A percentile compares a stretch with the other conserved stretches of the same genome.
These are phyloP conservation scores for Eretmocerus hayati DNA, from an alignment of 2,888 invertebrate species.

Conservation along the genomic window DNA sequence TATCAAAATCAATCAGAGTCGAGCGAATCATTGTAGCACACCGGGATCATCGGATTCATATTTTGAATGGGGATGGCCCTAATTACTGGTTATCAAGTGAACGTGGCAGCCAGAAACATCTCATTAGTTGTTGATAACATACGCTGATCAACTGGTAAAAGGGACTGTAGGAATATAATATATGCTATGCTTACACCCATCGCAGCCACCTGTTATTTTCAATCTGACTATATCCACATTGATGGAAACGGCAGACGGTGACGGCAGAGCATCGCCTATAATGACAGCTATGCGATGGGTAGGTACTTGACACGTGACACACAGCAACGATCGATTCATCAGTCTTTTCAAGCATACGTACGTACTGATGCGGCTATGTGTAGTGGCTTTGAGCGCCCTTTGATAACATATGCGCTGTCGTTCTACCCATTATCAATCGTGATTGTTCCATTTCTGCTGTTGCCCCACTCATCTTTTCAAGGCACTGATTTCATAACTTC, in stretches of 20 bases:
- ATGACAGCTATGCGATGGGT: constrained; percentile 8
- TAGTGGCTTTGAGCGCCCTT: too few relatives aligned
- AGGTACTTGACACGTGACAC: constrained; percentile 9
- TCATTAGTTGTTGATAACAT: not conserved
- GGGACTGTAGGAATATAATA: not conserved
- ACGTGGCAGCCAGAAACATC: not conserved
- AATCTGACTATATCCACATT: not conserved
- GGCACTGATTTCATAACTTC: not conserved
- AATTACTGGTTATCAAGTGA: too few relatives aligned
- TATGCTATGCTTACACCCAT: too few relatives aligned
- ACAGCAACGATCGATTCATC: constrained; percentile 10
- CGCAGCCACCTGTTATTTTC: not conserved
- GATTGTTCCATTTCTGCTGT: not conserved
- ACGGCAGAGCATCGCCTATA: not conserved
- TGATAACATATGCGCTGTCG: not conserved
- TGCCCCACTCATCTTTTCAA: not conserved
- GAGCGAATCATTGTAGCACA: not conserved
- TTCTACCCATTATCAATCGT: not conserved
- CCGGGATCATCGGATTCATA: not conserved
- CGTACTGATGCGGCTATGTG: too few relatives aligned
- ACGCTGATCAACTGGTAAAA: not conserved
- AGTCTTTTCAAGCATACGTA: not conserved
- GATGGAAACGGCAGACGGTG: constrained; percentile 4
- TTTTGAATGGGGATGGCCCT: too few relatives aligned
- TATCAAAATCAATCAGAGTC: not conserved